Percentiles rank a stretch among this genome's conserved stretches.
Conservation (phyloP, 2,888 invertebrate species). For the Lissonota sp. region DNA sequence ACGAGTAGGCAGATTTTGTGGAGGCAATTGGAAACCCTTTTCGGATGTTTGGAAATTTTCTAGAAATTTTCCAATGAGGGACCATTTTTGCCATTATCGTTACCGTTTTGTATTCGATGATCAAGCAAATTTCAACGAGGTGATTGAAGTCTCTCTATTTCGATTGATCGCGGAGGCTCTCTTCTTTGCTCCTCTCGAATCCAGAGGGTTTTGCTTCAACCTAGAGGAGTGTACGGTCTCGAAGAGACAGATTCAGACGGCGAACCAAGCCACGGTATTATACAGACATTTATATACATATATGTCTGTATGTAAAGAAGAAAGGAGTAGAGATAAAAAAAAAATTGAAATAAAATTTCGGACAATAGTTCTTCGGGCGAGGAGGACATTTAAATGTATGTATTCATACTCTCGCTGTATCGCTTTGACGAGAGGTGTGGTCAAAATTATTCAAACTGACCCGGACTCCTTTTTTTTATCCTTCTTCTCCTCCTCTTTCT, state of each 20-base stretch:
- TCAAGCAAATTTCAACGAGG: slow-evolving; percentile 39
- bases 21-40: not conserved
- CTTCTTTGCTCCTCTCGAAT: not conserved
- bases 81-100: not conserved
- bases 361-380: slow-evolving; percentile 81
- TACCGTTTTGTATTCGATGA: slow-evolving; percentile 32
- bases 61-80: slow-evolving; percentile 39
- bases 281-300: slow-evolving; percentile 8
- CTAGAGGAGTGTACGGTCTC: not conserved
- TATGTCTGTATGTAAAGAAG: not conserved
- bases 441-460: slow-evolving; percentile 84
- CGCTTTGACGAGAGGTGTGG: slow-evolving; percentile 84
- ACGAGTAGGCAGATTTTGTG: no score
- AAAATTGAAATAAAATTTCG: slow-evolving; percentile 73
- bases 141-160: slow-evolving; percentile 44
- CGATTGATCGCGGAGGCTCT: slow-evolving; percentile 13
- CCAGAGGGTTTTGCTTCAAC: not conserved
- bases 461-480: slow-evolving; percentile 79
- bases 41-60: slow-evolving; percentile 3
- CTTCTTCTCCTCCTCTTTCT: slow-evolving; percentile 72
- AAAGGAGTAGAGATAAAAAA: slow-evolving; percentile 28
- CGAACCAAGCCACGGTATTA: slow-evolving; percentile 7
- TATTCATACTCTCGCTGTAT: slow-evolving; percentile 82
- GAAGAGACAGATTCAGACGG: slow-evolving; percentile 18
- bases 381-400: slow-evolving; percentile 83